phyloP scores from a whole-genome alignment of 2,113 vertebrate species.

The Pionites leucogaster region DNA sequence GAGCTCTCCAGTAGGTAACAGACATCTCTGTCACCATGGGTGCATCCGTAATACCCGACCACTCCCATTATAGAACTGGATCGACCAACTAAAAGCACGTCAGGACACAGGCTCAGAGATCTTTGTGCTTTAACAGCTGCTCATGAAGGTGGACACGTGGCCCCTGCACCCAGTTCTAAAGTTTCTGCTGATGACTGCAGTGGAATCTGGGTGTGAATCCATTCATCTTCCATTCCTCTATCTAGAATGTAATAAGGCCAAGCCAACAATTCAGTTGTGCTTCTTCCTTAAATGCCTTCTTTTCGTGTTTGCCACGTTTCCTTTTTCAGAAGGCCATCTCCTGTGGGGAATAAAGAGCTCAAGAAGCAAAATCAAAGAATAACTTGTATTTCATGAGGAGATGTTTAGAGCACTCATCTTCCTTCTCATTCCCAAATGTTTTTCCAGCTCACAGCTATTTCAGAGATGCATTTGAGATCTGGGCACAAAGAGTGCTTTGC shows the following conservation, averaged over 20 bases:
- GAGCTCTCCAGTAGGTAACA: not conserved
- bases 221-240: not conserved
- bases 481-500: not conserved
- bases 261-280: not conserved
- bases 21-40: not conserved
- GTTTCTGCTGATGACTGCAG: not conserved
- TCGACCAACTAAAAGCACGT: not conserved
- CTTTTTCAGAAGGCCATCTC: not conserved
- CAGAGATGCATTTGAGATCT: not conserved
- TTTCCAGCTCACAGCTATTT: not conserved
- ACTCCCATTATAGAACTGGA: not conserved
- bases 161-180: not conserved
- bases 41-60: not conserved
- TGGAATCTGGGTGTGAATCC: constrained; percentile 31
- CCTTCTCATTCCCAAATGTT: not conserved
- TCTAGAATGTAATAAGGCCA: not conserved
- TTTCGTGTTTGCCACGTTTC: not conserved
- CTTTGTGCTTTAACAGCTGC: not conserved
- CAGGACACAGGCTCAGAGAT: not conserved
- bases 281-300: not conserved
- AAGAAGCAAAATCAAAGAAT: not conserved
- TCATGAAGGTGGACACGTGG: not conserved
- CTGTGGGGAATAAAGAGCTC: not conserved
- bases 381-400: not conserved
- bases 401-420: not conserved